Conservation (phyloP, 2,797 vertebrate species). For the Limosa lapponica region DNA sequence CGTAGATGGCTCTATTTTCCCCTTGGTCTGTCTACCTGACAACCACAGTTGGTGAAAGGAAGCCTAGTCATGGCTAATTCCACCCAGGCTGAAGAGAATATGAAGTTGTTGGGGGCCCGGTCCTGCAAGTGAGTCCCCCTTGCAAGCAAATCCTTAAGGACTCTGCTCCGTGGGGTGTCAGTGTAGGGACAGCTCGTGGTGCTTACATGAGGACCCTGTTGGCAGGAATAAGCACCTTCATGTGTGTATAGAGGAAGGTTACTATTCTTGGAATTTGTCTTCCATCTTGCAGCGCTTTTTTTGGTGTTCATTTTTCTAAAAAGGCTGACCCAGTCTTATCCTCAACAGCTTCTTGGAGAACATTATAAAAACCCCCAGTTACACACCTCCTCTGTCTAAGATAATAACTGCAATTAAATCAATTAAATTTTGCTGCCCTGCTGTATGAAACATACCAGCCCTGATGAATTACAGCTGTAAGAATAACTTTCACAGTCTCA, state of each 20-base stretch:
- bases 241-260: background rate
- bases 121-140: background rate
- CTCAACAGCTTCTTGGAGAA: background rate
- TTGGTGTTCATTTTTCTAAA: background rate
- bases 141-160: fast-evolving
- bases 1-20: background rate
- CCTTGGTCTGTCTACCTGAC: background rate
- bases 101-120: background rate
- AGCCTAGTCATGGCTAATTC: background rate
- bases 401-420: background rate
- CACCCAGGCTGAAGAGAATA: background rate
- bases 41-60: background rate
- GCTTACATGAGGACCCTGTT: background rate
- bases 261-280: background rate
- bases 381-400: background rate
- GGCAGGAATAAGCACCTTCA: fast-evolving
- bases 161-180: fast-evolving
- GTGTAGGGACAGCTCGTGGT: fast-evolving
- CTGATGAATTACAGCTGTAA: background rate
- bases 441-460: background rate
- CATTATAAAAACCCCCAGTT: background rate
- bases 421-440: background rate
- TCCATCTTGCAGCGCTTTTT: background rate
- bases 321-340: background rate
- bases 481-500: background rate